These are phyloP conservation scores for Pterocles gutturalis DNA, from an alignment of 2,113 vertebrate species.

Conservation along the genomic window DNA sequence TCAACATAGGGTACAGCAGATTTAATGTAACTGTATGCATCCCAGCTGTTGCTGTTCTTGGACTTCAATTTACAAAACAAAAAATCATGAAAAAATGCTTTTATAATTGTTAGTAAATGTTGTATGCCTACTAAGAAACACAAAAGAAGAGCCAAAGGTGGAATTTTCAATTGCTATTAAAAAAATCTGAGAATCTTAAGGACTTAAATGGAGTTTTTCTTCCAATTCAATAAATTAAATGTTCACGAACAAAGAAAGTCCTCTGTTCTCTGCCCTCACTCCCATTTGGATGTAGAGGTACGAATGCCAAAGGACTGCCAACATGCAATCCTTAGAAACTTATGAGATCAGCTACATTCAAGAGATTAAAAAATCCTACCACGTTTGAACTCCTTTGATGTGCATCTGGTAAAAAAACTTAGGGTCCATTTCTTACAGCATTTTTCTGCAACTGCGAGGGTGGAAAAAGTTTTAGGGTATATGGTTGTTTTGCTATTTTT, in stretches of 20 bases:
- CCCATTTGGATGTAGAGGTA: not conserved
- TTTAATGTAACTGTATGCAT: not conserved
- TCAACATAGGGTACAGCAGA: not conserved
- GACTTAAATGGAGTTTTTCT: not conserved
- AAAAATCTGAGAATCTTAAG: not conserved
- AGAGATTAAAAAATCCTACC: not conserved
- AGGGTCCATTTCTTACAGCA: not conserved
- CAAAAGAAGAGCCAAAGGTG: not conserved
- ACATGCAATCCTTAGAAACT: not conserved
- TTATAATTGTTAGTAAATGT: not conserved
- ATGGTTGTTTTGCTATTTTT: not conserved
- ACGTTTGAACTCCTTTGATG: not conserved
- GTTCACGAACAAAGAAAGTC: not conserved
- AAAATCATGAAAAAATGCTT: not conserved
- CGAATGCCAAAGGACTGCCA: not conserved
- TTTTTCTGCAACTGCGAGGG: rapidly evolving
- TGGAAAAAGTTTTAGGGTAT: not conserved
- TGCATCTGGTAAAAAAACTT: not conserved
- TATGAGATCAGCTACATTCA: not conserved
- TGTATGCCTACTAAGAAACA: not conserved
- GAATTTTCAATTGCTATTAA: not conserved
- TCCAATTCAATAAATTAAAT: not conserved
- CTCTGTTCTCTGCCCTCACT: not conserved
- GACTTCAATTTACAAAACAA: not conserved
- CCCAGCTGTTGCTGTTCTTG: not conserved